Conservation (phyloP, 2,888 invertebrate genomes). For the Conomelus anceps region DNA sequence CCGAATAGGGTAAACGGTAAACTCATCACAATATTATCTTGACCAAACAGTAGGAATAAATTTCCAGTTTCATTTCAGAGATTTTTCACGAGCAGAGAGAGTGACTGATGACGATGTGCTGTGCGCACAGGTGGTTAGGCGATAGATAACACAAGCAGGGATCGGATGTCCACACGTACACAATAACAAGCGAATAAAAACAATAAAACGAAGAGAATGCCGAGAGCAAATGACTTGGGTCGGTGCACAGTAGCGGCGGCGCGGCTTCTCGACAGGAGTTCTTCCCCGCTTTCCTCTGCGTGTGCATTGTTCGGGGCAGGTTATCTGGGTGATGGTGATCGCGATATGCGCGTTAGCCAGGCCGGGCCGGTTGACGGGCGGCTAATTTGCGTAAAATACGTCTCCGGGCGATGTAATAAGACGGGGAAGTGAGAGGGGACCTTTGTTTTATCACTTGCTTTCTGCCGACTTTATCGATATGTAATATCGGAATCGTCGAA, state of each 20-base stretch:
- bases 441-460: conserved; percentile 22
- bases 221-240: neutral
- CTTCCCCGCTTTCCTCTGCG: neutral
- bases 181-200: neutral
- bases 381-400: conserved; percentile 23
- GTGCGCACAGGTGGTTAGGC: neutral
- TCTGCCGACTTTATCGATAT: conserved; percentile 5
- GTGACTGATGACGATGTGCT: neutral
- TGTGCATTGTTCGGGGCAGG: neutral
- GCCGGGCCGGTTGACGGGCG: neutral
- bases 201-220: neutral
- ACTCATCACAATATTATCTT: neutral
- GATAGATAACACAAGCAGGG: neutral
- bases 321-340: neutral
- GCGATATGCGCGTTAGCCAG: neutral
- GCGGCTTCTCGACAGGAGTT: neutral
- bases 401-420: neutral
- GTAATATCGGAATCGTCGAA: neutral
- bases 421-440: neutral
- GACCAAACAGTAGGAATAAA: neutral
- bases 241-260: neutral
- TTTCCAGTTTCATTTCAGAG: neutral
- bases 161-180: neutral
- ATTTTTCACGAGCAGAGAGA: neutral
- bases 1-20: neutral